phyloP scores from a whole-genome alignment of 2,797 vertebrate genomes.

The Bovichtus variegatus region DNA sequence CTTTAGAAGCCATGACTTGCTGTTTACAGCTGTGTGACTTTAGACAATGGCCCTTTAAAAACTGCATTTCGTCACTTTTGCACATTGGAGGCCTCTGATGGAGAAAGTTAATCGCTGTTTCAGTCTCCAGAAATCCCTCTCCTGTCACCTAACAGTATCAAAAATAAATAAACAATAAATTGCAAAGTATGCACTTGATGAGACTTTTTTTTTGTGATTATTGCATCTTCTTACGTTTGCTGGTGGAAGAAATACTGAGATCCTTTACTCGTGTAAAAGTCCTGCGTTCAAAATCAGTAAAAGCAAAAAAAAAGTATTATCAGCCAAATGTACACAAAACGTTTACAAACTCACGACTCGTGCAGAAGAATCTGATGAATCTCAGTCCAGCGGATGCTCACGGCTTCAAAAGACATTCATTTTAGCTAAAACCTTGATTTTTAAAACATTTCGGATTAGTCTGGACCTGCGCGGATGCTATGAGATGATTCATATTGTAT shows the following conservation, averaged over 20 bases:
- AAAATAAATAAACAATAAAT: conserved; percentile 69
- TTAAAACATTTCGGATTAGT: too few species aligned
- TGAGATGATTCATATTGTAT: too few species aligned
- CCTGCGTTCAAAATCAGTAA: neutral
- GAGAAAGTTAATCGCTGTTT: conserved; percentile 50
- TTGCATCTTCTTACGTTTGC: neutral
- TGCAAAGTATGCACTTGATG: conserved; percentile 49
- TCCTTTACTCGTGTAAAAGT: neutral
- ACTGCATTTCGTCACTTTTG: conserved; percentile 78
- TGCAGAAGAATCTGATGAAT: too few species aligned
- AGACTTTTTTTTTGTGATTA: conserved; percentile 7
- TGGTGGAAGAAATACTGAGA: neutral
- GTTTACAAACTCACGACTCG: too few species aligned
- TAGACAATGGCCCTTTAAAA: conserved; percentile 81
- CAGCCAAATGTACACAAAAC: neutral
- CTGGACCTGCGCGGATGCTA: too few species aligned
- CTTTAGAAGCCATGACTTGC: conserved; percentile 70
- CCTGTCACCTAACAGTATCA: conserved; percentile 65
- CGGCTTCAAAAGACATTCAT: too few species aligned
- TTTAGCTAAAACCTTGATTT: too few species aligned
- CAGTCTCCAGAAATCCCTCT: conserved; percentile 59
- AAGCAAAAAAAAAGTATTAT: neutral
- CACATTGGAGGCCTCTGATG: conserved; percentile 71
- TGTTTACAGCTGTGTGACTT: conserved; percentile 67
- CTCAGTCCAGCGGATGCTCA: too few species aligned